A percentile compares a stretch with the other conserved stretches of the same genome.
Conservation (phyloP, 1,140 invertebrate genomes). For the Heliconius nattereri region DNA sequence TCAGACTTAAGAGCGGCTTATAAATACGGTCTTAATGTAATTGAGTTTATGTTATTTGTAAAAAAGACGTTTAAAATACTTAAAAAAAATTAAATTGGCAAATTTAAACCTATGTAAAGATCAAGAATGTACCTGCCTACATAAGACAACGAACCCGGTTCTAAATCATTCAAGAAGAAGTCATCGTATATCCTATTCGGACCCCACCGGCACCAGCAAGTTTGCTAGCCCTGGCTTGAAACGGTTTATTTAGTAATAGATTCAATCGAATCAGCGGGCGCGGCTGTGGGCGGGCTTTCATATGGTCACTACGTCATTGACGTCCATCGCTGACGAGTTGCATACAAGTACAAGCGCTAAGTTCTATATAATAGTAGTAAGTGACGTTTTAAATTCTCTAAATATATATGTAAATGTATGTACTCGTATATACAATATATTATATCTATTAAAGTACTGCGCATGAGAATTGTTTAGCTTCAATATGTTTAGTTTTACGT, state of each 20-base stretch:
- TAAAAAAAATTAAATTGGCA: too few relatives aligned
- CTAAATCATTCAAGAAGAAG: background rate
- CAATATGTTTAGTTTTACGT: background rate
- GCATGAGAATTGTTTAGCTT: background rate
- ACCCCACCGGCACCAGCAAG: background rate
- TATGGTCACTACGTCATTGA: background rate
- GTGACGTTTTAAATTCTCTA: conserved; percentile 8
- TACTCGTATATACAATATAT: too few relatives aligned
- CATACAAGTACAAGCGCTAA: background rate
- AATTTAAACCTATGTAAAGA: background rate
- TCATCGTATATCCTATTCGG: conserved; percentile 11
- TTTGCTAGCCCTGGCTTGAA: conserved; percentile 31
- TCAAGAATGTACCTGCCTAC: background rate
- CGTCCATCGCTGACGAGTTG: conserved; percentile 2
- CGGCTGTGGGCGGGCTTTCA: conserved; percentile 43
- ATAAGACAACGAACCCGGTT: background rate
- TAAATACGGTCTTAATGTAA: too few relatives aligned
- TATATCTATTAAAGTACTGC: background rate
- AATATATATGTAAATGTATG: background rate
- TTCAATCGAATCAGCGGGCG: conserved; percentile 47
- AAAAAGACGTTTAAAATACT: too few relatives aligned
- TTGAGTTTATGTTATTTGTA: too few relatives aligned
- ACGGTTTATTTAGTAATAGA: conserved; percentile 45
- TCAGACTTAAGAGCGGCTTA: background rate
- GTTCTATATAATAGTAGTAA: background rate